Evolutionary conservation across 2,797 vertebrate genomes (phyloP).

Genomic region (Enteromius radiatus): DNA sequence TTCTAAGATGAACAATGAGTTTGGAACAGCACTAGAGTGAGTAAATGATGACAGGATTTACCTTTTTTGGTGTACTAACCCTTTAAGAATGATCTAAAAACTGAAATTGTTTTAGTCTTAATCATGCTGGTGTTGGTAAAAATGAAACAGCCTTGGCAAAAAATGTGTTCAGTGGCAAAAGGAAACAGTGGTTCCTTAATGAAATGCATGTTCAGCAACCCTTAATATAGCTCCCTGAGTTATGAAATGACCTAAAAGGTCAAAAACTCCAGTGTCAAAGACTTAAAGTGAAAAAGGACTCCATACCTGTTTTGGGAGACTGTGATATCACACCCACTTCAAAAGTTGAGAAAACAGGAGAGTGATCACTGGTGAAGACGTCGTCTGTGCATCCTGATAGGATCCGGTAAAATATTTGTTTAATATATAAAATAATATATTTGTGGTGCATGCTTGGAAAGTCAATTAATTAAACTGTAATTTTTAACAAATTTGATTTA

Average conservation of each 20-base stretch:
- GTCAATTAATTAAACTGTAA: neutral
- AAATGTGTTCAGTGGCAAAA: neutral
- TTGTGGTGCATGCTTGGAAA: neutral
- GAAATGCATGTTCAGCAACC: slow-evolving; percentile 19
- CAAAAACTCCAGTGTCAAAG: neutral
- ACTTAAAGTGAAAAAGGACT: neutral
- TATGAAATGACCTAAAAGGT: slow-evolving; percentile 8
- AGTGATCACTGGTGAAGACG: slow-evolving; percentile 86
- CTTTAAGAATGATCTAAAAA: neutral
- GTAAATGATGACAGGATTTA: neutral
- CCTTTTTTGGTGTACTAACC: neutral
- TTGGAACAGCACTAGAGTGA: neutral
- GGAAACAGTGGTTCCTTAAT: slow-evolving; percentile 41
- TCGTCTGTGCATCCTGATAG: slow-evolving; percentile 84
- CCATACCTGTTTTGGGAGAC: slow-evolving; percentile 77
- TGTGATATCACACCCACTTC: slow-evolving; percentile 78
- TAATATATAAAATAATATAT: neutral
- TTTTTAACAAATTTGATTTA: neutral
- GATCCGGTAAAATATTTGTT: neutral
- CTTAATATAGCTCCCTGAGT: slow-evolving; percentile 3
- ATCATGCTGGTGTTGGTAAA: neutral
- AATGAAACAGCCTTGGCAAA: neutral
- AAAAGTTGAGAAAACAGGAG: slow-evolving; percentile 86
- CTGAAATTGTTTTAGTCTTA: neutral
- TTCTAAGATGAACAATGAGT: neutral